A percentile compares a stretch with the other conserved stretches of the same genome.
phyloP scores from a whole-genome alignment of 2,797 vertebrate genomes.

The Psittacula derbiana region DNA sequence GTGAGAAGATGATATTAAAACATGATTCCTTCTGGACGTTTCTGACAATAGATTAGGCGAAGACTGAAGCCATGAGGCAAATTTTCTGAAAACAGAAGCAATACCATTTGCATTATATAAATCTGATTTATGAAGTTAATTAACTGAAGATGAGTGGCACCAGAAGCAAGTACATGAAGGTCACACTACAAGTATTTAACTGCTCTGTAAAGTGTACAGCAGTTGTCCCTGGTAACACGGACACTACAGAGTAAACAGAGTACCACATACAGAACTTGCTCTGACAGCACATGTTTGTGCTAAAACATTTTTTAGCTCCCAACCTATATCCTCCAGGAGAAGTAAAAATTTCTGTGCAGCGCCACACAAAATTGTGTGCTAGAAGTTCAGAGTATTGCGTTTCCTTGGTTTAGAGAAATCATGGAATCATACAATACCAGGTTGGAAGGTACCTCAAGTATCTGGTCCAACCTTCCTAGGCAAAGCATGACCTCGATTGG shows the following conservation, averaged over 20 bases:
- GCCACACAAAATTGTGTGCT: not conserved
- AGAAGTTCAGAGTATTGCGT: not conserved
- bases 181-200: not conserved
- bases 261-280: not conserved
- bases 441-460: not conserved
- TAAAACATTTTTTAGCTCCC: not conserved
- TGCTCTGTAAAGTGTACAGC: not conserved
- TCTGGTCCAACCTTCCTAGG: not conserved
- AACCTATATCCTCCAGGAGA: not conserved
- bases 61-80: not conserved
- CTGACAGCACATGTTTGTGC: not conserved
- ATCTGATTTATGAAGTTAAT: not conserved
- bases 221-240: not conserved
- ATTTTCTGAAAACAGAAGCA: not conserved
- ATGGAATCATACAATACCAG: not conserved
- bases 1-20: not conserved
- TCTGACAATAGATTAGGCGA: not conserved
- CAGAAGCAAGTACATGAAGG: not conserved
- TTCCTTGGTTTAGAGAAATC: not conserved
- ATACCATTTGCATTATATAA: not conserved
- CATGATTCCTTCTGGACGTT: not conserved
- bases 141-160: not conserved
- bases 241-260: not conserved
- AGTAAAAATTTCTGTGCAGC: not conserved
- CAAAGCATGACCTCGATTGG: not conserved